Evolutionary conservation across 2,113 vertebrate species (phyloP), one percentile per base, ranked within the genome.

Genomic region (Glaucidium brasilianum): DNA sequence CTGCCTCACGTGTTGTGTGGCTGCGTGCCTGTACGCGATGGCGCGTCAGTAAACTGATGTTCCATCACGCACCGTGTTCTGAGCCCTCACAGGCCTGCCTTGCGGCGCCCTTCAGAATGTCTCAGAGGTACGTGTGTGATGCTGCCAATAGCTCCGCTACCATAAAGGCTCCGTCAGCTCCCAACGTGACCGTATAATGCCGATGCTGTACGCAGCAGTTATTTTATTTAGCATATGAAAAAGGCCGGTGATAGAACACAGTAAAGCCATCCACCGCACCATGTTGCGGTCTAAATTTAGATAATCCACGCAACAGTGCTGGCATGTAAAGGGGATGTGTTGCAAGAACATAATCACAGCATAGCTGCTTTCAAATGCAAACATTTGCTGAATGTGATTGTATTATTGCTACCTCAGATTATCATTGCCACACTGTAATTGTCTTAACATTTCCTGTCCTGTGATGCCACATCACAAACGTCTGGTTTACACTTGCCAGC

Each of bases 51-150:
- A 35, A 2, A 34, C 2, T 17, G 10, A 3, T 3, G 64, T 1
- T 5, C 35, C 8, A 2, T 30, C 2, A 1, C 1, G 0, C 8
- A 0, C 2, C 4, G 0, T 21, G 0, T 2, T 45, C 5, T 13
- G 49, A 43, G 64, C 14, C 56, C 37, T 32, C 8, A 0, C 14
- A 3, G 18, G 5, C 2, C 3, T 6, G 27, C 35, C 18, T 25
- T 3, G 1, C 15, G 4, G 37, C 10, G 5, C 12, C 11, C 5
- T 68, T 12, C 10, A 1, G 21, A n/a, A 4, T 3, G 14, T 4
- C 15, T 11, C 0, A 1, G 47, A 10, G 52, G 12, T 10, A 4
- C 0, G 0, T 2, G 5, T 17, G 9, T 11, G 41, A 0, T 32
- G 34, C 26, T 45, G 59, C 14, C 6, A 0, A 9, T 6, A 0